Conservation (phyloP, 2,113 vertebrate species). For the Myrmecobius fasciatus region DNA sequence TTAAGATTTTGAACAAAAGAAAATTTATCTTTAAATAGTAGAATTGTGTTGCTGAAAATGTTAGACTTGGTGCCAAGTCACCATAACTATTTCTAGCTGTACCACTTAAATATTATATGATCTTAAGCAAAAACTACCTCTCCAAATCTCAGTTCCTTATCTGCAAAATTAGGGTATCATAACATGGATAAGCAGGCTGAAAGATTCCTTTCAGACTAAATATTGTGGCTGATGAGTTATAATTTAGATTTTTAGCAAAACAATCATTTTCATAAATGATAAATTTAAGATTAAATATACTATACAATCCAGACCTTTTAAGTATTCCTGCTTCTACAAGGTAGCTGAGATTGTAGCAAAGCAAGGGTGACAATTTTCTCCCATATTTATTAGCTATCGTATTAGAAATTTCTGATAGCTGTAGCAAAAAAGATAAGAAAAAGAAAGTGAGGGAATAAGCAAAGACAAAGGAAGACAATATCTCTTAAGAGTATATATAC, state of each 20-base stretch:
- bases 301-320: slow-evolving; percentile 22
- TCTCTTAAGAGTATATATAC: not conserved
- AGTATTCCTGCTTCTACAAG: not conserved
- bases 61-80: not conserved
- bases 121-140: not conserved
- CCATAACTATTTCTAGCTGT: slow-evolving; percentile 13
- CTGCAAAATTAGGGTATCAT: not conserved
- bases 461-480: not conserved
- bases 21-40: not conserved
- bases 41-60: not conserved
- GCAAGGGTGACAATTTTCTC: not conserved
- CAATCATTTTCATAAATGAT: slow-evolving; percentile 4
- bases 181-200: not conserved
- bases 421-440: not conserved
- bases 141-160: not conserved
- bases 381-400: not conserved
- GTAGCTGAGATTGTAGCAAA: not conserved
- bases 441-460: not conserved
- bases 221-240: not conserved
- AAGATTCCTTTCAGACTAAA: not conserved
- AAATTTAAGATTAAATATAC: slow-evolving; percentile 5
- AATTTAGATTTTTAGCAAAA: not conserved
- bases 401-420: not conserved
- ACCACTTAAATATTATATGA: not conserved
- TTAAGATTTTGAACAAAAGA: slow-evolving; percentile 12